Base-by-base conservation (phyloP, 2,797 vertebrate genomes). In the Pteronotus mesoamericanus region DNA sequence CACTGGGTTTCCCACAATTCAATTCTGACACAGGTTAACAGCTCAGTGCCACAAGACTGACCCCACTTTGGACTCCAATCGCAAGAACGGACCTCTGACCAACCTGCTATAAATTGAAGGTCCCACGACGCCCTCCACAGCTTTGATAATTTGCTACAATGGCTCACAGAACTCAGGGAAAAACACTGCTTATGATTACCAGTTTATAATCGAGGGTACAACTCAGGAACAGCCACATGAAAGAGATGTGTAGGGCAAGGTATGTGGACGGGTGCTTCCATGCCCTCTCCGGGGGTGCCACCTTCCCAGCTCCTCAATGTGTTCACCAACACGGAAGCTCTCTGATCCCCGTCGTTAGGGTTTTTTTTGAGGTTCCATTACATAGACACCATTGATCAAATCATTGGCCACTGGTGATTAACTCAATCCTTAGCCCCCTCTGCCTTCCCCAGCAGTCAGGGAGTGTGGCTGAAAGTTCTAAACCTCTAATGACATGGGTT, bases 81-180 rank as follows among this genome's bases (percentile, higher is more conserved):
- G 74, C 18, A 19, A 69, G 26, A 29, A 90, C 0, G 9, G 79
- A 29, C 8, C 29, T 69, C 42, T 44, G 59, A 59, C n/a, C 5
- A 24, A 59, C 15, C 4, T 22, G 0, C 79, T 90, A 1, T 69
- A 69, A 69, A 61, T 24, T 37, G 18, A 51, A 44, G 16, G 22
- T 37, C 64, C 46, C 5, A 14, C 6, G 39, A 55, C 0, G 0
- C 22, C n/a, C 2, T 71, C 16, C 34, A 64, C 21, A 37, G 64
- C 9, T n/a, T 71, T 53, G 22, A 53, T 79, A 72, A 85, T 68
- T 61, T 79, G 44, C 64, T 55, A 34, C 91, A 79, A 86, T 64
- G 74, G 53, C 42, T 85, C 34, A 22, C 61, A 61, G 59, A 94
- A 71, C 44, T 90, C 22, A 66, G 39, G 57, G 69, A 66, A 83